Evolutionary conservation across 2,797 vertebrate species (phyloP), one percentile per base, ranked within the genome.

Genomic region (Lindbergichthys nudifrons): DNA sequence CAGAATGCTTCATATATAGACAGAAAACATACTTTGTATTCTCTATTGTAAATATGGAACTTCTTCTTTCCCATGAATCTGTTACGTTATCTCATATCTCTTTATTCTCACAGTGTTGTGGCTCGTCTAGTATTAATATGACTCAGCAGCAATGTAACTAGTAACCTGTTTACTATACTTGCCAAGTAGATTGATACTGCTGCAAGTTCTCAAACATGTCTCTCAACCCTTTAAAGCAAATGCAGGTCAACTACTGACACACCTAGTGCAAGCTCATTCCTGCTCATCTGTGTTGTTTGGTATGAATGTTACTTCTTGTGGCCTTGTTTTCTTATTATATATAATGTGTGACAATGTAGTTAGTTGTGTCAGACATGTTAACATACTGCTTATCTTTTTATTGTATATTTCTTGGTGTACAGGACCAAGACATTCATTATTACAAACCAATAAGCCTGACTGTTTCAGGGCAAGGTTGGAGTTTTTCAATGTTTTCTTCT

Each of bases 251-350:
- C n/a, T 45, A 16, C 14, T 19, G 32, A 15, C 52, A 14, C 10
- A 7, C 41, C 15, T 39, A 2, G 7, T 47, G 23, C 53, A 45
- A 23, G 26, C 10, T 30, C 32, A 26, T n/a, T 41, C 30, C n/a
- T 63, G 51, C 59, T 53, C 41, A 15, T 51, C 26, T 52, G 32
- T 53, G 23, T 45, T 54, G 13, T 39, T 57, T 68, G 30, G 9
- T 46, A 3, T 41, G 1, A 48, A 32, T 15, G 19, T 26, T 26
- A 41, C 11, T 13, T 16, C 10, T 12, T n/a, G 10, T 51, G 47
- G 45, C 2, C 56, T 57, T n/a, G 8, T 26, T 58, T 51, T 30
- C 16, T 60, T n/a, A n/a, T 1, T 1, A 16, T 43, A 66, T 14
- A 15, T 8, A 19, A 2, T 1, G 7, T 18, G 32, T 18, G 41